Evolutionary conservation across 2,113 vertebrate genomes (phyloP).

Genomic region (Bombycilla garrulus): DNA sequence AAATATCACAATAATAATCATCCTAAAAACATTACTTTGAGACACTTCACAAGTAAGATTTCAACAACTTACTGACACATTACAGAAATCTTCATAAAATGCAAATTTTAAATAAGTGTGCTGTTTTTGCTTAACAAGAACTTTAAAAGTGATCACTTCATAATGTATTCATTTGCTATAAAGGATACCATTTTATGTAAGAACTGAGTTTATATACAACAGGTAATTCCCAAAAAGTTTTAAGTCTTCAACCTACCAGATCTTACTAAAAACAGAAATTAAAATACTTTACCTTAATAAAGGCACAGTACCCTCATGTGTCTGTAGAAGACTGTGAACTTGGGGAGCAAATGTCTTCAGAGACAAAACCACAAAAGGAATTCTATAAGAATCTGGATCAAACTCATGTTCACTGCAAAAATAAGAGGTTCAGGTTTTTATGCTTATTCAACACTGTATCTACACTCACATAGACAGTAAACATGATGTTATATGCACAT

Average conservation of each 20-base stretch:
- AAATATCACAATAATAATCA: background rate
- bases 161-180: background rate
- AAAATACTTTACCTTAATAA: conserved; percentile 84
- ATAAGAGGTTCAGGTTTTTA: background rate
- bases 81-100: background rate
- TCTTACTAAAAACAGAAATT: background rate
- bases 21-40: background rate
- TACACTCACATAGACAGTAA: background rate
- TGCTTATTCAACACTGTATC: background rate
- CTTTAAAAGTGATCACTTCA: background rate
- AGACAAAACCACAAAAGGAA: conserved; percentile 90
- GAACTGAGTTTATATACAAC: background rate
- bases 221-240: background rate
- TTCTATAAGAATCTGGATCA: conserved; percentile 92
- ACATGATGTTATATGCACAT: fast-evolving
- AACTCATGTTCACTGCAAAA: conserved; percentile 89
- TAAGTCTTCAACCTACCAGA: background rate
- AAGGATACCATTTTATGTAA: background rate
- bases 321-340: conserved; percentile 91
- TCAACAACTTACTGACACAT: background rate
- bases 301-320: conserved; percentile 93
- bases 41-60: background rate
- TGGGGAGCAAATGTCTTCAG: conserved; percentile 90
- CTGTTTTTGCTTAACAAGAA: background rate
- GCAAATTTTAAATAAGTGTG: fast-evolving